Conservation (phyloP, 2,888 invertebrate species). For the Troides oblongomaculatus region DNA sequence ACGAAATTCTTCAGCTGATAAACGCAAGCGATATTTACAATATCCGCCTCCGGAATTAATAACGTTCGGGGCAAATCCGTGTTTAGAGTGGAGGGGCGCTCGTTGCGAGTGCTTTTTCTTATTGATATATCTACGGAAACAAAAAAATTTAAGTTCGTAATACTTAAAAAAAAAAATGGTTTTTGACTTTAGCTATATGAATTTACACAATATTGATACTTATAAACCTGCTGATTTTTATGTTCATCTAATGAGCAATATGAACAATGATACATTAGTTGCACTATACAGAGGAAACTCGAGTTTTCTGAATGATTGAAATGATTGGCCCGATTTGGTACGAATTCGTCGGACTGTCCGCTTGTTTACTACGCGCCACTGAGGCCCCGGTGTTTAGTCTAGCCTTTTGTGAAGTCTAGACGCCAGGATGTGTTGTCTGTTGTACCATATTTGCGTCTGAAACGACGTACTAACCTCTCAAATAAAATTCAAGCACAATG, state of each 20-base stretch:
- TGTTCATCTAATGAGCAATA: no score
- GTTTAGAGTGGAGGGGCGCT: not conserved
- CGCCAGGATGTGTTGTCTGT: slow-evolving; percentile 38
- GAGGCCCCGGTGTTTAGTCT: slow-evolving; percentile 51
- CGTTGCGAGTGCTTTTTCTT: not conserved
- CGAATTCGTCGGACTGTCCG: slow-evolving; percentile 15
- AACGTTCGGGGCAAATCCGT: not conserved
- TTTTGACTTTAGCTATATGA: no score
- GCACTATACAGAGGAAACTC: not conserved
- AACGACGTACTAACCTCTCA: slow-evolving; percentile 6
- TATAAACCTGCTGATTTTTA: no score
- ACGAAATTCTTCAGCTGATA: slow-evolving; percentile 10
- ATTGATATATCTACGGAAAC: not conserved
- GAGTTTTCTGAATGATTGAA: not conserved
- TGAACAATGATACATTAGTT: no score
- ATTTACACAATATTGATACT: no score
- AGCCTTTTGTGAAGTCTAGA: slow-evolving; percentile 45
- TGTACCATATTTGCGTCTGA: slow-evolving; percentile 30
- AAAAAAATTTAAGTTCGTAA: not conserved
- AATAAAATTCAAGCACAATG: not conserved
- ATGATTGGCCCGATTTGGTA: slow-evolving; percentile 5
- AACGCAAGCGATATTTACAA: slow-evolving; percentile 3
- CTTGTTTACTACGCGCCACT: slow-evolving; percentile 38
- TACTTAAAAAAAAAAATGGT: no score
- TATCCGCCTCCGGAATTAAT: not conserved